Percentiles rank a stretch among this genome's conserved stretches.
Evolutionary conservation across 2,888 invertebrate species (phyloP).

Genomic region (Hemistola chrysoprasaria): DNA sequence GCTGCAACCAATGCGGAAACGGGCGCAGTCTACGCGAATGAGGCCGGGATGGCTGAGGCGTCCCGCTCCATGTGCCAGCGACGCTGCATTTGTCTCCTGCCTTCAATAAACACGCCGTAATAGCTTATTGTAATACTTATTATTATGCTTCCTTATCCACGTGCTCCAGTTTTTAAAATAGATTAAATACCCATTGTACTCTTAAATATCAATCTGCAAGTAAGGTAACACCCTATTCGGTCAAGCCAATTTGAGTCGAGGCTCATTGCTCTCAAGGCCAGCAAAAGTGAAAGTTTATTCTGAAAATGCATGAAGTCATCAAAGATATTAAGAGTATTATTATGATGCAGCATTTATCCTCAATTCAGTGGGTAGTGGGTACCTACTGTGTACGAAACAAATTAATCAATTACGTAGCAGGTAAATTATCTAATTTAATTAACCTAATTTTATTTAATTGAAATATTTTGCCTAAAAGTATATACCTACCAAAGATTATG

Average conservation of each 20-base stretch:
- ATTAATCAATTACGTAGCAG: no score
- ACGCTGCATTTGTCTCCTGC: slow-evolving; percentile 33
- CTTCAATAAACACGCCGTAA: slow-evolving; percentile 31
- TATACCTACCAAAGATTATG: no score
- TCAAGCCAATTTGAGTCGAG: no score
- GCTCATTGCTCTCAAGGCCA: neutral
- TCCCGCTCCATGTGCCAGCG: slow-evolving; percentile 40
- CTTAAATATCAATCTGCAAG: neutral
- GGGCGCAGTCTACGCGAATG: slow-evolving; percentile 63
- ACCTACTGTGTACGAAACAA: no score
- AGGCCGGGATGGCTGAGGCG: slow-evolving; percentile 65
- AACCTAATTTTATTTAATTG: no score
- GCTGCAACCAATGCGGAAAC: slow-evolving; percentile 75
- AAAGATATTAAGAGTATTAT: neutral
- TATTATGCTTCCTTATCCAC: slow-evolving; percentile 17
- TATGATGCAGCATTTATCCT: neutral
- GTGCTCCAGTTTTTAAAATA: slow-evolving; percentile 6
- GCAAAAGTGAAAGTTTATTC: slow-evolving; percentile 6
- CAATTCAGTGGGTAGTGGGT: no score
- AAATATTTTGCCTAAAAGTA: no score
- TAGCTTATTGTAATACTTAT: slow-evolving; percentile 27
- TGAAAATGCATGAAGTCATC: slow-evolving; percentile 4
- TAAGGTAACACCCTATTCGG: no score
- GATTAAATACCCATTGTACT: neutral
- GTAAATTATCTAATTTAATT: no score